A percentile compares a stretch with the other conserved stretches of the same genome.
Conservation (phyloP, 2,888 invertebrate genomes). For the Philereme transversata region DNA sequence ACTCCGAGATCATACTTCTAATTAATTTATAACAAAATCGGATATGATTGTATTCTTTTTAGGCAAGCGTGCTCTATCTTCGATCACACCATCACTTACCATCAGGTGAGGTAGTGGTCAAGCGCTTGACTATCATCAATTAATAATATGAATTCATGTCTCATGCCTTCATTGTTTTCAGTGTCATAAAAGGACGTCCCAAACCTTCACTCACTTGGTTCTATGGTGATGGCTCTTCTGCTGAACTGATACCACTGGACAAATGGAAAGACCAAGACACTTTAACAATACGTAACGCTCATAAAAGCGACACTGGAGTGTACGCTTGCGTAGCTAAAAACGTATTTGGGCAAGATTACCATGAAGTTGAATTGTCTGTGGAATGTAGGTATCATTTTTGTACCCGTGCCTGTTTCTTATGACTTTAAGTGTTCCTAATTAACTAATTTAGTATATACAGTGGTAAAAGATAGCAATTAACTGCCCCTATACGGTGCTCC, state of each 20-base stretch:
- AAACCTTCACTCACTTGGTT: constrained; percentile 19
- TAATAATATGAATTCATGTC: too few relatives aligned
- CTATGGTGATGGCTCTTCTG: not conserved
- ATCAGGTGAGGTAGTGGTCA: too few relatives aligned
- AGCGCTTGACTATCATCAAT: too few relatives aligned
- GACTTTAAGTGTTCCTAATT: not conserved
- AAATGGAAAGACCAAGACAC: constrained; percentile 7
- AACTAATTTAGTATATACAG: too few relatives aligned
- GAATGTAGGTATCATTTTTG: constrained; percentile 13
- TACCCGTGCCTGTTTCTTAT: not conserved
- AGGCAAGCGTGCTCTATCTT: too few relatives aligned
- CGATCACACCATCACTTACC: too few relatives aligned
- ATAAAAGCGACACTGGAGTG: not conserved
- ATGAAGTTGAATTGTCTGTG: constrained; percentile 5
- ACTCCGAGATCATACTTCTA: too few relatives aligned
- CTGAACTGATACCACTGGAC: not conserved
- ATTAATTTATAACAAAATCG: too few relatives aligned
- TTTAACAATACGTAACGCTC: constrained; percentile 1
- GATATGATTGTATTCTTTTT: too few relatives aligned
- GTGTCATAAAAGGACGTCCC: constrained; percentile 16
- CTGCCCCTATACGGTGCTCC: too few relatives aligned
- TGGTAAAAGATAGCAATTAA: too few relatives aligned
- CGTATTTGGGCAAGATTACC: constrained; percentile 6
- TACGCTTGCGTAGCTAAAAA: constrained; percentile 18
- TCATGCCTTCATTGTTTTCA: constrained; percentile 2